Evolutionary conservation across 2,113 vertebrate genomes (phyloP), one percentile per base, ranked within the genome.

Genomic region (Copsychus sechellarum): DNA sequence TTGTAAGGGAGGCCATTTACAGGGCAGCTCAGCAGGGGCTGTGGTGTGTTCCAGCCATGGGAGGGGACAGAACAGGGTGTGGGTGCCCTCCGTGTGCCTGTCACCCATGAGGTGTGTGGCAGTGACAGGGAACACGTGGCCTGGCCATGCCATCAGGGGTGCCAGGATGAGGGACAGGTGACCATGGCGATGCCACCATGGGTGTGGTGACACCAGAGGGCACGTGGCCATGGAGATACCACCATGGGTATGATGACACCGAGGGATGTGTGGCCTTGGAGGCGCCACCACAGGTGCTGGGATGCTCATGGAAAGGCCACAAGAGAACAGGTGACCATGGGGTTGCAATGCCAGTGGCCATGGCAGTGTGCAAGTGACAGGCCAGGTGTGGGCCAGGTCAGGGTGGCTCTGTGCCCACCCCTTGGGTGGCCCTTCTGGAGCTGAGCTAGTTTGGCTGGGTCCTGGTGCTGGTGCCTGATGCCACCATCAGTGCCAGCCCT

Each of bases 371-470:
- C 57, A 38, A 43, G 33, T 22, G 53, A 57, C 40, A 34, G 53
- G 40, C 13, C 40, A 43, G 12, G 24, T 8, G 6, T 28, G 33
- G 20, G 71, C 40, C 53, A 74, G 33, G 53, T 25, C 15, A 4
- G 25, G 20, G 54, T 29, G 40, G 40, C 40, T 45, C 40, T 3
- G 4, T 57, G 53, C 23, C 31, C 8, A 2, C 19, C 40, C 33
- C 6, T 2, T 23, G 40, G 33, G 24, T 22, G 25, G 42, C 29
- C 38, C 31, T 8, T 6, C 6, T 3, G 7, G 22, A 10, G 26
- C 33, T 1, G 3, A 42, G 29, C 8, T 2, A 2, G 20, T 58
- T 29, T 58, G 40, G 54, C 19, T 3, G 1, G 53, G 25, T 74
- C 51, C 23, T 14, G 33, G 31, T 43, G 38, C 38, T 4, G 3